Evolutionary conservation across 1,140 invertebrate genomes (phyloP).

Genomic region (Eriosoma lanigerum): DNA sequence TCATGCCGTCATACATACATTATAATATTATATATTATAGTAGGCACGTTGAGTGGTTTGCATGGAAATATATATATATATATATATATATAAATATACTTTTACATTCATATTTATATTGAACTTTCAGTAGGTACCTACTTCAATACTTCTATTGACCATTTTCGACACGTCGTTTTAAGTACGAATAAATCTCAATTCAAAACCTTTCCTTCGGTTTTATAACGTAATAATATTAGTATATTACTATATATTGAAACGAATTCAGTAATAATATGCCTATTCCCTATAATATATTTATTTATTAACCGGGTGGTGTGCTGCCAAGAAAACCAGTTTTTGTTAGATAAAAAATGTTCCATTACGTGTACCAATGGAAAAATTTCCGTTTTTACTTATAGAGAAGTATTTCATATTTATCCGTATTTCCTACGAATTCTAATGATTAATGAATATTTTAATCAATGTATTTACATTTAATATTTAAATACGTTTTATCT

Average conservation of each 20-base stretch:
- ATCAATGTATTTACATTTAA: constrained; percentile 5
- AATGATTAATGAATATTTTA: neutral
- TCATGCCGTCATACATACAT: neutral
- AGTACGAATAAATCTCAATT: neutral
- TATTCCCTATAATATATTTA: neutral
- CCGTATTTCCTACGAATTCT: neutral
- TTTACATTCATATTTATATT: too few species aligned
- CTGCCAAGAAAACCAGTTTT: constrained; percentile 26
- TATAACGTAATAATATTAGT: neutral
- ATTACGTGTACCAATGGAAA: neutral
- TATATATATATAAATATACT: neutral
- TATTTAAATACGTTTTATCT: constrained; percentile 15
- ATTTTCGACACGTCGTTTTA: constrained; percentile 9
- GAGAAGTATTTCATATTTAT: neutral
- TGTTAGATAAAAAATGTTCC: neutral
- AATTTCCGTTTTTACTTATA: neutral
- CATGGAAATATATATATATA: neutral
- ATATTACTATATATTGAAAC: neutral
- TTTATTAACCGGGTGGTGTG: constrained; percentile 12
- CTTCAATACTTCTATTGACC: neutral
- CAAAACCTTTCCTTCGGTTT: neutral
- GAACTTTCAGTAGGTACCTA: too few species aligned
- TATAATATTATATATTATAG: too few species aligned
- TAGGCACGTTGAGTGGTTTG: too few species aligned
- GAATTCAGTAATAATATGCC: neutral